Base-by-base conservation (phyloP, 2,888 invertebrate genomes). In the Lepidochitona cinerea region DNA sequence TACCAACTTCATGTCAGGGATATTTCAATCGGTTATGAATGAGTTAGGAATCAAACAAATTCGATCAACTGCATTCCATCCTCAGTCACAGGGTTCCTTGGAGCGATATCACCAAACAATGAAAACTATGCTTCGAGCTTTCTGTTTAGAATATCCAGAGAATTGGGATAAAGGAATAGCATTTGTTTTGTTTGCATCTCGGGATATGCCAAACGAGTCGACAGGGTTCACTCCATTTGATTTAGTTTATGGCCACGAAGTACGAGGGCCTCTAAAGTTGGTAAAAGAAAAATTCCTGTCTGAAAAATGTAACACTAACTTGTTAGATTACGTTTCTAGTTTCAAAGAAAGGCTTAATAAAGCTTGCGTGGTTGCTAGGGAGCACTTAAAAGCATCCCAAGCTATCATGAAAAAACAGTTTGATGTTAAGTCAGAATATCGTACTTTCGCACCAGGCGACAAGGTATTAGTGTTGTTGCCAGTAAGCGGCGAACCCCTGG, bases 351-450 rank as follows among this genome's bases (percentile, higher is more conserved):
- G 64, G 36, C 49, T 78, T n/a, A 32, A 6, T 26, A 37, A 71
- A 2, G 77, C 73, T 3, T 37, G 37, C 23, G 70, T 78, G 33
- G 12, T 73, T 18, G 81, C 79, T 49, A 37, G 59, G 14, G 29
- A 14, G 18, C n/a, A 64, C 29, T 9, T 64, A 26, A 64, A 33
- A 26, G 26, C 12, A 14, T 64, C 64, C 26, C 64, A 64, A 29
- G 64, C 18, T 14, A 64, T 26, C 14, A 64, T 64, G 64, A 64
- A 14, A 33, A 2, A 18, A 18, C 29, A 33, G n/a, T 64, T 4
- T 64, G 64, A 64, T 29, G 29, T 4, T 14, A 33, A 26, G 26
- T 23, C 18, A 26, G 29, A 64, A 26, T 5, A 3, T 3, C 18
- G 64, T 26, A 64, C 26, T 32, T 64, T 64, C 29, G 26, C 3